A percentile compares a stretch with the other conserved stretches of the same genome.
phyloP scores from a whole-genome alignment of 2,888 invertebrate species.

The Spisula subtruncata region DNA sequence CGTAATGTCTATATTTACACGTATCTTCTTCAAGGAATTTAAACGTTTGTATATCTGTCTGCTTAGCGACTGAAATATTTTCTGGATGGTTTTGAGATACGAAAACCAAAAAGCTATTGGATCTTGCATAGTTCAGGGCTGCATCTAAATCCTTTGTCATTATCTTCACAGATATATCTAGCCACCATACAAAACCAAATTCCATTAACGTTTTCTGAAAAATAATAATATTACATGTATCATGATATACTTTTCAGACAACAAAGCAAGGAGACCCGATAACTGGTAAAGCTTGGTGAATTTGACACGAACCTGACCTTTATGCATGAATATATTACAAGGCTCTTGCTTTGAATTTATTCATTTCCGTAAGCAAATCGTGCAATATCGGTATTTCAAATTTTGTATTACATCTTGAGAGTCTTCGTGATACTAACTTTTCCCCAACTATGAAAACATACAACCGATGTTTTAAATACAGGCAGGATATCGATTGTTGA shows the following conservation, averaged over 20 bases:
- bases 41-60: constrained; percentile 39
- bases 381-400: no score
- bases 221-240: neutral
- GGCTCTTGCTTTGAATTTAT: no score
- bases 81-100: neutral
- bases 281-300: no score
- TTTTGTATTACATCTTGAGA: no score
- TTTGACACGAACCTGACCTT: no score
- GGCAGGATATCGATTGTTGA: no score
- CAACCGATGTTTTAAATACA: no score
- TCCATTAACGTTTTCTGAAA: constrained; percentile 50
- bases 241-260: neutral
- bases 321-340: no score
- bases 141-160: constrained; percentile 27
- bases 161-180: constrained; percentile 37
- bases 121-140: constrained; percentile 24
- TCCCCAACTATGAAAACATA: no score
- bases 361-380: no score
- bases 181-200: constrained; percentile 53
- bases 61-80: neutral
- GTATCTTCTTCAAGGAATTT: constrained; percentile 44
- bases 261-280: no score
- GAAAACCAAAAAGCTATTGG: constrained; percentile 32
- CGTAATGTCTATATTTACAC: constrained; percentile 46
- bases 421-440: no score